phyloP scores from a whole-genome alignment of 2,888 invertebrate genomes.

The Drosophila yooni region DNA sequence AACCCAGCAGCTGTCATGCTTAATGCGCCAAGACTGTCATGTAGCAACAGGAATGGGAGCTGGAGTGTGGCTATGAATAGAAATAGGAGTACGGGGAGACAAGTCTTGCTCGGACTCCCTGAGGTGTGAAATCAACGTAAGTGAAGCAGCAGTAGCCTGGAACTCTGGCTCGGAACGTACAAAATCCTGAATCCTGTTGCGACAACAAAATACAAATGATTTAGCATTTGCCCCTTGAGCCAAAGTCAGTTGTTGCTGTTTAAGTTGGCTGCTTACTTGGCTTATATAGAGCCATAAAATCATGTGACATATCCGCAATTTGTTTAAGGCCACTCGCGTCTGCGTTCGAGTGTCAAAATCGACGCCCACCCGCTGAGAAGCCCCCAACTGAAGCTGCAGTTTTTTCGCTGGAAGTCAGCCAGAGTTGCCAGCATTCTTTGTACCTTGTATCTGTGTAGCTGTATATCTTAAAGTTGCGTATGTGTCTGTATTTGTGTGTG shows the following conservation, averaged over 20 bases:
- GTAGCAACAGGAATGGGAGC: constrained; percentile 11
- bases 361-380: constrained; percentile 70
- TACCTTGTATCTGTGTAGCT: constrained; percentile 28
- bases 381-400: constrained; percentile 29
- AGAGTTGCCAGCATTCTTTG: constrained; percentile 72
- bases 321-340: constrained; percentile 65
- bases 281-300: constrained; percentile 66
- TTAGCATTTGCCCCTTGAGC: constrained; percentile 66
- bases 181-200: constrained; percentile 64
- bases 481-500: constrained; percentile 20
- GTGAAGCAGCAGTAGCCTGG: constrained; percentile 55
- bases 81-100: constrained; percentile 1
- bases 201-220: constrained; percentile 71
- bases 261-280: constrained; percentile 10
- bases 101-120: constrained; percentile 61
- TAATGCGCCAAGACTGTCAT: constrained; percentile 46
- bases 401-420: constrained; percentile 60
- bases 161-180: constrained; percentile 31
- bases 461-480: constrained; percentile 15
- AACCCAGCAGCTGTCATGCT: constrained; percentile 32
- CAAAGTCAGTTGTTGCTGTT: constrained; percentile 4
- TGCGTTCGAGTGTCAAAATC: constrained; percentile 76
- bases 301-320: constrained; percentile 82
- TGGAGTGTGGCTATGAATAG: not conserved
- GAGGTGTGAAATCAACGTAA: constrained; percentile 79